phyloP scores from a whole-genome alignment of 2,113 vertebrate species.

The Hyaena hyaena region DNA sequence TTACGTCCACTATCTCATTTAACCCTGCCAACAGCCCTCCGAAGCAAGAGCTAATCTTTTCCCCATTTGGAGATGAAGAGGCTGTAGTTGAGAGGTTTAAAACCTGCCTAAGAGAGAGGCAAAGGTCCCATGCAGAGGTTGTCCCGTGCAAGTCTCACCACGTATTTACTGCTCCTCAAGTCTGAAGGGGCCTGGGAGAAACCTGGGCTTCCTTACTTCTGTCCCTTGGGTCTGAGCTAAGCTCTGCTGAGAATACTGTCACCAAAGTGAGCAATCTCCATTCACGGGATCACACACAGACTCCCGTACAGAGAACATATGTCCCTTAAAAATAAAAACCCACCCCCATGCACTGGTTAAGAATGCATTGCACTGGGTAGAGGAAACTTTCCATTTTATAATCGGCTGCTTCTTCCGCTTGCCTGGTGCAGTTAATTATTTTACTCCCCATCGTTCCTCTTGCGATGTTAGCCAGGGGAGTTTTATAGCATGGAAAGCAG shows the following conservation, averaged over 20 bases:
- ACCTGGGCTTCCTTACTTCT: not conserved
- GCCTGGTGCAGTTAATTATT: slow-evolving; percentile 8
- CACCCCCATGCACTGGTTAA: not conserved
- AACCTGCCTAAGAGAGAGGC: not conserved
- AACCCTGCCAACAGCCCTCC: not conserved
- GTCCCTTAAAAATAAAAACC: not conserved
- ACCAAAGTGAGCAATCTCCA: not conserved
- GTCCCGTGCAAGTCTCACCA: not conserved
- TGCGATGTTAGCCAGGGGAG: not conserved
- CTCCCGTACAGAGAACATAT: not conserved
- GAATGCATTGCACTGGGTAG: not conserved
- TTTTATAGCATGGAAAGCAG: not conserved
- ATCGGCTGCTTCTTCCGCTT: not conserved
- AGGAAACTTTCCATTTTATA: not conserved
- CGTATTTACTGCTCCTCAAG: fast-evolving
- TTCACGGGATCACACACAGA: not conserved
- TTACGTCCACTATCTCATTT: not conserved
- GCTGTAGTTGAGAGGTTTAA: not conserved
- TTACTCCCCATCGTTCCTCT: not conserved
- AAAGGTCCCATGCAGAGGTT: not conserved
- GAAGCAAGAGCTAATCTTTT: not conserved
- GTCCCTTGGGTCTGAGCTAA: not conserved
- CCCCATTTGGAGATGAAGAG: not conserved
- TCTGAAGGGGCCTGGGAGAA: not conserved
- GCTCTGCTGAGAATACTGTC: fast-evolving